Conservation (phyloP, 1,140 invertebrate genomes). For the Conopomorpha cramerella region DNA sequence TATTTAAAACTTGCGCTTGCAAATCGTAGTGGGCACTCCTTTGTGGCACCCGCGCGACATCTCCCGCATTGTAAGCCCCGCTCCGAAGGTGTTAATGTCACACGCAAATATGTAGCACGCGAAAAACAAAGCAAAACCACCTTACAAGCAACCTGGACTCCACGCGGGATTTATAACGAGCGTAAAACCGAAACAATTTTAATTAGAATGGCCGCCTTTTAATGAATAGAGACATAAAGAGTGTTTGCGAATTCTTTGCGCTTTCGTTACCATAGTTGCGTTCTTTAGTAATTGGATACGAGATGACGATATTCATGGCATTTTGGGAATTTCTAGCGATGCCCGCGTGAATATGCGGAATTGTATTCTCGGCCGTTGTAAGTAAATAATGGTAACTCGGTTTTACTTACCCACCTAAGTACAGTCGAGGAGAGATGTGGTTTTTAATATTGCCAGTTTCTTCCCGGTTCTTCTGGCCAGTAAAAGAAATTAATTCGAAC, state of each 20-base stretch:
- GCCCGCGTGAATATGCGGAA: no score
- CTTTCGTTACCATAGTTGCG: constrained; percentile 18
- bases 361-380: no score
- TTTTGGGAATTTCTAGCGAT: no score
- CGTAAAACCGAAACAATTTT: constrained; percentile 45
- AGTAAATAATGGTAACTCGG: no score
- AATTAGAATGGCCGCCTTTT: constrained; percentile 45
- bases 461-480: no score
- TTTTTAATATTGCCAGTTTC: no score
- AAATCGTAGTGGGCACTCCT: constrained; percentile 37
- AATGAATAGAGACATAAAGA: constrained; percentile 56
- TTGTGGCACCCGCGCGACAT: constrained; percentile 39
- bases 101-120: constrained; percentile 43
- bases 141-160: constrained; percentile 25
- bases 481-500: no score
- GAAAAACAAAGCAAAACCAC: constrained; percentile 44
- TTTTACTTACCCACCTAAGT: no score
- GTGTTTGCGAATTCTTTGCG: constrained; percentile 24
- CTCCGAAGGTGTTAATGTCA: constrained; percentile 40
- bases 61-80: constrained; percentile 31
- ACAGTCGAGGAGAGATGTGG: no score
- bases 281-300: constrained; percentile 35
- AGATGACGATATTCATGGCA: constrained; percentile 23
- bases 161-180: constrained; percentile 39
- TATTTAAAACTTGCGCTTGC: constrained; percentile 28